A percentile compares a stretch with the other conserved stretches of the same genome.
Conservation (phyloP, 1,140 invertebrate species). For the Brachionus rotundiformis region DNA sequence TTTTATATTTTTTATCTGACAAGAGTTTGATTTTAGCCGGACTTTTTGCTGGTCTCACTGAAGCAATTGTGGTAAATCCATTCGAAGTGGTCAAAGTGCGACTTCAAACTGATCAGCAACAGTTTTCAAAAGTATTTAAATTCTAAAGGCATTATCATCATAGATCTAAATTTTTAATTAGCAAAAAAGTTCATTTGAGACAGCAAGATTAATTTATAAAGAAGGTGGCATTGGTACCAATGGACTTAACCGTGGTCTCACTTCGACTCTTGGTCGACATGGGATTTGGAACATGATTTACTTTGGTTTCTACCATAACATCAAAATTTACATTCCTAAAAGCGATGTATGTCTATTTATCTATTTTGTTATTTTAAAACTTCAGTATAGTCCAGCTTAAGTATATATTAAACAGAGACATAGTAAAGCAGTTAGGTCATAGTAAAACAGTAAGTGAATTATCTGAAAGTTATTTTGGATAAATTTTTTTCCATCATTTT, state of each 20-base stretch:
- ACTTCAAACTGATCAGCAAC: slow-evolving; percentile 65
- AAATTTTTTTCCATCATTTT: no score
- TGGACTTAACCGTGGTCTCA: slow-evolving; percentile 83
- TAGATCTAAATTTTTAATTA: slow-evolving; percentile 55
- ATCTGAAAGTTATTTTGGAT: no score
- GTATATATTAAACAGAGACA: no score
- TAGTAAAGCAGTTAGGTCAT: no score
- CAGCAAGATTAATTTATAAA: slow-evolving; percentile 76
- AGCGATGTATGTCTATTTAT: slow-evolving; percentile 66
- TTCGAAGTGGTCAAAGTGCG: slow-evolving; percentile 92
- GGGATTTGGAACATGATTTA: slow-evolving; percentile 88
- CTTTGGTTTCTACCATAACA: slow-evolving; percentile 88
- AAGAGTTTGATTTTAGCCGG: slow-evolving; percentile 84
- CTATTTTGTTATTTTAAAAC: no score
- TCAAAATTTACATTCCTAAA: slow-evolving; percentile 75
- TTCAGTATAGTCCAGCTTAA: no score
- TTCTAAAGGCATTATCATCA: no score
- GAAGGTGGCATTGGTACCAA: slow-evolving; percentile 77
- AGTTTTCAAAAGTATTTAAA: slow-evolving; percentile 57
- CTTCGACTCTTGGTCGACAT: slow-evolving; percentile 81
- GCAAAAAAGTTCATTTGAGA: slow-evolving; percentile 74
- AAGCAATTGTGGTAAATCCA: slow-evolving; percentile 85
- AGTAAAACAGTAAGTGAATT: no score
- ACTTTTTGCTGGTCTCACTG: slow-evolving; percentile 79
- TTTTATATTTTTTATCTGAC: slow-evolving; percentile 57